Conservation (phyloP, 2,797 vertebrate genomes). For the Pyrocephalus nanus region DNA sequence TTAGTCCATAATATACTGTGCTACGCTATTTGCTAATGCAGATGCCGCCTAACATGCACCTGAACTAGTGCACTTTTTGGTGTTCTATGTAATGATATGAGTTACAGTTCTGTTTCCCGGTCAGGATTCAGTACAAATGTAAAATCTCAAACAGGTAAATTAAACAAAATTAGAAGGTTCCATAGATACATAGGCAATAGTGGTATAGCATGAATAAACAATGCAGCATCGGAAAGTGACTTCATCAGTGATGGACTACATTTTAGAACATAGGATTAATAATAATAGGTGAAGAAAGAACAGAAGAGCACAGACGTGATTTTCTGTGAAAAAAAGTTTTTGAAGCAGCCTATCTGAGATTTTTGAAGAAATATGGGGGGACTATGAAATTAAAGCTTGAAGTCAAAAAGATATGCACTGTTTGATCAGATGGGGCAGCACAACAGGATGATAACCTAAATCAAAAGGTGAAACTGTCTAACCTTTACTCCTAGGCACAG, state of each 20-base stretch:
- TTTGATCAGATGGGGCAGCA: constrained; percentile 28
- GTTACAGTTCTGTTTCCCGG: background rate
- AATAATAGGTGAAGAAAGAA: background rate
- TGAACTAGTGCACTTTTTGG: background rate
- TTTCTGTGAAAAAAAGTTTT: constrained; percentile 7
- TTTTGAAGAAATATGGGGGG: constrained; percentile 3
- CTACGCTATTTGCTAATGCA: background rate
- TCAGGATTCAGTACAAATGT: background rate
- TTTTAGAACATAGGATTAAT: background rate
- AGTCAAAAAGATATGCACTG: background rate
- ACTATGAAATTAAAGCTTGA: constrained; percentile 46
- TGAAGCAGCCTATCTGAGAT: background rate
- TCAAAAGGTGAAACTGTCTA: background rate
- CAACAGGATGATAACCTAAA: background rate
- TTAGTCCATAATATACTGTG: background rate
- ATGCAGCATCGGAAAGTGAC: background rate
- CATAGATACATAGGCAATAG: background rate
- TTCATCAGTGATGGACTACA: constrained; percentile 2
- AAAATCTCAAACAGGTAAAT: background rate
- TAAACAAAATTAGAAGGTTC: background rate
- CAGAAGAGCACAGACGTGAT: background rate
- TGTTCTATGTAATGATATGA: background rate
- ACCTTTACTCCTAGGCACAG: background rate
- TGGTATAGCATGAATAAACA: background rate
- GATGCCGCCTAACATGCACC: background rate